phyloP scores from a whole-genome alignment of 2,797 vertebrate species.

The Melanotaenia parkinsoni region DNA sequence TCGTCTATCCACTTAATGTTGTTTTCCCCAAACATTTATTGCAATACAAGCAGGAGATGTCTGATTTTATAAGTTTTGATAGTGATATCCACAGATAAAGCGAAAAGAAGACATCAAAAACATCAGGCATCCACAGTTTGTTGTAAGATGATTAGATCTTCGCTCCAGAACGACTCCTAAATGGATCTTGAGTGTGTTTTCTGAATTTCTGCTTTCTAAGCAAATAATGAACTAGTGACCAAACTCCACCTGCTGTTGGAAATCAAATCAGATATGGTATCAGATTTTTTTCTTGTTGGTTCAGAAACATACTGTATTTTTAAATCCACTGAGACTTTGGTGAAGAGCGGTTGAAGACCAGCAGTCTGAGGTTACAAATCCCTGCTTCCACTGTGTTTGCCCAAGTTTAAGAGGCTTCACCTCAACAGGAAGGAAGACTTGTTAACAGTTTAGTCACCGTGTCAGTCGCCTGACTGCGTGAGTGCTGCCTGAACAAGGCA shows the following conservation, averaged over 20 bases:
- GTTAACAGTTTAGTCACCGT: constrained; percentile 28
- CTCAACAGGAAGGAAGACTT: constrained; percentile 16
- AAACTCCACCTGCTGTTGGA: too few species aligned
- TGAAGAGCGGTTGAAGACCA: constrained; percentile 1
- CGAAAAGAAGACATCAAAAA: background rate
- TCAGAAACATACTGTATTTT: too few species aligned
- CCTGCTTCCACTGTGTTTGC: constrained; percentile 59
- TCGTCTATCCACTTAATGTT: background rate
- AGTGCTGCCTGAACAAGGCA: constrained; percentile 13
- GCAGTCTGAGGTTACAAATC: constrained; percentile 35
- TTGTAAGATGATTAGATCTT: background rate
- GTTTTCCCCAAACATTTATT: too few species aligned
- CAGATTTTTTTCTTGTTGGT: too few species aligned
- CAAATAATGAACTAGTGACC: too few species aligned
- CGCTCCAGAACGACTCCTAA: background rate
- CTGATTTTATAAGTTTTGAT: background rate
- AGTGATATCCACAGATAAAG: background rate
- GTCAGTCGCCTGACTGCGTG: constrained; percentile 26
- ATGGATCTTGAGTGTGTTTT: background rate
- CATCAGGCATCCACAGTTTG: background rate
- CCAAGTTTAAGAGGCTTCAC: constrained; percentile 59
- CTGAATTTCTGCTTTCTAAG: background rate
- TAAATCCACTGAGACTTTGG: too few species aligned
- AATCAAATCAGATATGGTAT: background rate
- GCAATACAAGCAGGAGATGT: constrained; percentile 2